Evolutionary conservation across 2,888 invertebrate species (phyloP).

Genomic region (Geophilus truncorum): DNA sequence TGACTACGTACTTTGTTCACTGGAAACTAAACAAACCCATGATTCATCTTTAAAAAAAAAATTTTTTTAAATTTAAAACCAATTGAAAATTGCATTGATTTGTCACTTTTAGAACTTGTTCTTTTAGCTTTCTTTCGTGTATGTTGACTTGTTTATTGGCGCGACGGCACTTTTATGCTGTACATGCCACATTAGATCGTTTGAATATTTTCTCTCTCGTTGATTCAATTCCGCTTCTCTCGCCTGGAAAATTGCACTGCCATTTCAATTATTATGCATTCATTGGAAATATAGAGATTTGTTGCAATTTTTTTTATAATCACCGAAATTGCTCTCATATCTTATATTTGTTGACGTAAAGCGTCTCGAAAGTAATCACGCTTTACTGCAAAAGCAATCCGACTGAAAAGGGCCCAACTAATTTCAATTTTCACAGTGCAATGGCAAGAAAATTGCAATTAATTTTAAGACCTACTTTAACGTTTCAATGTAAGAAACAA

Average conservation of each 20-base stretch:
- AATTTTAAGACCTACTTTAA: too few relatives aligned
- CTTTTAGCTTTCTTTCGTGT: background rate
- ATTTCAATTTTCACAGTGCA: background rate
- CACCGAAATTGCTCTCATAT: background rate
- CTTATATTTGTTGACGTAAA: background rate
- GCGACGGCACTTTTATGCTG: background rate
- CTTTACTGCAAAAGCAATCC: background rate
- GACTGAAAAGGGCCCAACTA: background rate
- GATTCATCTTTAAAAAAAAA: too few relatives aligned
- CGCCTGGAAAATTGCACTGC: background rate
- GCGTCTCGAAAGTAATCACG: too few relatives aligned
- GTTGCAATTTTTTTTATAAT: background rate
- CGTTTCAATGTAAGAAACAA: too few relatives aligned
- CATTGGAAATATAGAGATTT: background rate
- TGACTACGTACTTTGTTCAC: background rate
- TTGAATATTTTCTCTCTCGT: background rate
- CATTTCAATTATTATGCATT: background rate
- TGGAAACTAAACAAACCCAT: background rate
- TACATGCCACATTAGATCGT: background rate
- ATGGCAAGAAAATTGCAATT: too few relatives aligned
- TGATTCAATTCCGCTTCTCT: background rate
- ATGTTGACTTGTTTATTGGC: background rate
- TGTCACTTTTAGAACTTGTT: too few relatives aligned
- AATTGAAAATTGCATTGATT: too few relatives aligned
- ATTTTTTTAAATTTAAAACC: too few relatives aligned